Percentiles rank a stretch among this genome's conserved stretches.
These are phyloP conservation scores for Esox niger DNA, from an alignment of 2,113 vertebrate species.

Conservation along the genomic window DNA sequence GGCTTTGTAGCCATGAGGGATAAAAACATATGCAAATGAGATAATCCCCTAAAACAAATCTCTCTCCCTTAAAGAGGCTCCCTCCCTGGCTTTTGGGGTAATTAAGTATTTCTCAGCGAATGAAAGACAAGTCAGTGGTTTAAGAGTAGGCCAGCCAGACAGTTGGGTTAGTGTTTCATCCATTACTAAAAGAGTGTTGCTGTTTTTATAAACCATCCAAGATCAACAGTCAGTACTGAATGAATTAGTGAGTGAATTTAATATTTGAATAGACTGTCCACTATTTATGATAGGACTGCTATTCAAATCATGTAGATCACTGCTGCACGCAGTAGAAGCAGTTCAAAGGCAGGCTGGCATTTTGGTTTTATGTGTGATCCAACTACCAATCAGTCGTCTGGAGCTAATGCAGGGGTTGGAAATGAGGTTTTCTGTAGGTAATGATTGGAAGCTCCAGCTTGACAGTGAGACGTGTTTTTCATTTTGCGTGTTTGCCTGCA, in stretches of 20 bases:
- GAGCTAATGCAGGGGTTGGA: too few species aligned
- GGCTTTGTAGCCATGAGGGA: slow-evolving; percentile 50
- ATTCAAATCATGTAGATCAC: too few species aligned
- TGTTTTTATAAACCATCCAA: slow-evolving; percentile 42
- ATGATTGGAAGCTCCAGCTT: too few species aligned
- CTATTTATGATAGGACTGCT: too few species aligned
- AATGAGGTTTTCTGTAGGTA: too few species aligned
- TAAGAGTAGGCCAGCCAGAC: slow-evolving; percentile 20
- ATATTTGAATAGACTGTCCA: too few species aligned
- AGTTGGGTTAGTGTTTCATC: slow-evolving; percentile 35
- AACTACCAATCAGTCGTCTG: too few species aligned
- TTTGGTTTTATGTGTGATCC: too few species aligned
- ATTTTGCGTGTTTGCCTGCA: too few species aligned
- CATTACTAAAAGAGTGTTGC: slow-evolving; percentile 26
- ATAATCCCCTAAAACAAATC: slow-evolving; percentile 62
- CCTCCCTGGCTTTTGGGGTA: slow-evolving; percentile 38
- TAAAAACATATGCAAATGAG: slow-evolving; percentile 74
- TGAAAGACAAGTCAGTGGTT: slow-evolving; percentile 20
- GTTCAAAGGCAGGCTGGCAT: too few species aligned
- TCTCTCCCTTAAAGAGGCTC: slow-evolving; percentile 50
- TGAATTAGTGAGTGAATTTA: not conserved
- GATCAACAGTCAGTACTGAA: slow-evolving; percentile 17
- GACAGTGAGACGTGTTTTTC: too few species aligned
- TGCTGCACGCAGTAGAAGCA: too few species aligned
- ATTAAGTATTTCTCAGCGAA: slow-evolving; percentile 41